Percentiles rank a stretch among this genome's conserved stretches.
Conservation (phyloP, 1,140 invertebrate genomes). For the Eupristina koningsbergeri region DNA sequence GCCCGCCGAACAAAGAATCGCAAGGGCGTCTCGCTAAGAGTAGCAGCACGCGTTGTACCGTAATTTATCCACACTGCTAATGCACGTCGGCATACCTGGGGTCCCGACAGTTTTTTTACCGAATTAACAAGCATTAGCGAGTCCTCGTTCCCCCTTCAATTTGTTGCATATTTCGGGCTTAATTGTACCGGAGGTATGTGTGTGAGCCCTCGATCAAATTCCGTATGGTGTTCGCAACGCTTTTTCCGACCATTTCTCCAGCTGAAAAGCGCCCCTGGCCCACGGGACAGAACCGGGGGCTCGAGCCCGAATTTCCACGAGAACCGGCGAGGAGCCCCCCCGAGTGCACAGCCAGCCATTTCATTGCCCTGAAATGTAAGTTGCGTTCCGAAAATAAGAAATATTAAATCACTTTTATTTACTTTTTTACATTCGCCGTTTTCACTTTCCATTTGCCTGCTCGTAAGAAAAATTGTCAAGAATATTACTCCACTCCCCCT, state of each 20-base stretch:
- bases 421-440: background rate
- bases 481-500: background rate
- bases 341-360: no score
- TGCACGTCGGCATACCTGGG: background rate
- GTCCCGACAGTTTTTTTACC: background rate
- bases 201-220: background rate
- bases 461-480: background rate
- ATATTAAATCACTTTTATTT: no score
- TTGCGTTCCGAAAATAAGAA: no score
- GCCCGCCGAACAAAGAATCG: conserved; percentile 24
- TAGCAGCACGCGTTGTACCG: background rate
- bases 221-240: background rate
- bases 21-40: conserved; percentile 9
- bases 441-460: background rate
- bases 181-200: background rate
- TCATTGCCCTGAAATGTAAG: no score
- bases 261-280: background rate
- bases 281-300: no score
- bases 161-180: background rate
- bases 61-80: background rate
- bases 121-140: background rate
- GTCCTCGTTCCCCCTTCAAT: background rate
- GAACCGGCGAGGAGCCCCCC: no score
- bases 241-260: background rate
- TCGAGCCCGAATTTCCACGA: no score